phyloP scores from a whole-genome alignment of 2,888 invertebrate species.

The Tachina grossa region DNA sequence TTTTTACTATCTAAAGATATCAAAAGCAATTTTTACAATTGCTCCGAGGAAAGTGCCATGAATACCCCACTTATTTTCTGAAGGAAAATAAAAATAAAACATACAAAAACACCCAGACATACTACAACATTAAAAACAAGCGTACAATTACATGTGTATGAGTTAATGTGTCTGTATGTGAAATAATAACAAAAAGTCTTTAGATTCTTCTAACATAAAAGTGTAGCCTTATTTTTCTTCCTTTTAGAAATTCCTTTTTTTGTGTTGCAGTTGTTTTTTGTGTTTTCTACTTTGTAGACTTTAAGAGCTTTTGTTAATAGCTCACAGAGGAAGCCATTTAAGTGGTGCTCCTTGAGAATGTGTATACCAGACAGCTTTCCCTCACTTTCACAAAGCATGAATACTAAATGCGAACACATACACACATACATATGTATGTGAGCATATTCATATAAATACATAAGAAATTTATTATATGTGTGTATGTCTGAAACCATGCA shows the following conservation, averaged over 20 bases:
- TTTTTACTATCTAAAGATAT: not conserved
- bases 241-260: slow-evolving; percentile 9
- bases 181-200: slow-evolving; percentile 48
- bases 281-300: slow-evolving; percentile 63
- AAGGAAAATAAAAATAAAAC: not conserved
- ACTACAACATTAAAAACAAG: slow-evolving; percentile 21
- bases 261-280: too few relatives aligned
- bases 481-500: not conserved
- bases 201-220: slow-evolving; percentile 67
- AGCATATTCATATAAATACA: not conserved
- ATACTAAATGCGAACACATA: slow-evolving; percentile 6
- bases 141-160: not conserved
- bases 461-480: not conserved
- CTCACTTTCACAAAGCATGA: slow-evolving; percentile 40
- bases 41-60: not conserved
- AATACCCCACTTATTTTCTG: slow-evolving; percentile 11
- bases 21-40: not conserved
- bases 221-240: slow-evolving; percentile 63
- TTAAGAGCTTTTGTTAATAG: slow-evolving; percentile 71
- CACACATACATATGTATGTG: not conserved
- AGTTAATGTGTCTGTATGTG: not conserved
- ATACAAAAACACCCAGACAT: slow-evolving; percentile 38
- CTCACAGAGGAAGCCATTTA: slow-evolving; percentile 80
- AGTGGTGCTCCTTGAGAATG: slow-evolving; percentile 80
- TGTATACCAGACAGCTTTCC: slow-evolving; percentile 75